A percentile compares a stretch with the other conserved stretches of the same genome.
These are phyloP conservation scores for Planococcus citri DNA, from an alignment of 1,140 invertebrate genomes.

Conservation along the genomic window DNA sequence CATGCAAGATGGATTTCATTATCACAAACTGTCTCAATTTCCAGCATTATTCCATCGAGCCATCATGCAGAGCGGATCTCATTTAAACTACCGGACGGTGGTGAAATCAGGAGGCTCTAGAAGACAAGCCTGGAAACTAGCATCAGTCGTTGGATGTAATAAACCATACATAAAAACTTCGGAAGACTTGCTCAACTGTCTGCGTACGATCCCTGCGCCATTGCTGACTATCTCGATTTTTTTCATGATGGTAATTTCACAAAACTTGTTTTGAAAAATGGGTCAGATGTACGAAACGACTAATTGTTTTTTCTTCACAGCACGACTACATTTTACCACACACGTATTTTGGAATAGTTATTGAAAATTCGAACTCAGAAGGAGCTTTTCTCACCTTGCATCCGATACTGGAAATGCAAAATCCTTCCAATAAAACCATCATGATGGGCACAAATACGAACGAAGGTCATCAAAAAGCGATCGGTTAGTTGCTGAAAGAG, in stretches of 20 bases:
- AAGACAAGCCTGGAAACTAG: neutral
- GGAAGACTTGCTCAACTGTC: neutral
- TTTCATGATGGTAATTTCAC: neutral
- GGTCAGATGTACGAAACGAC: too few species aligned
- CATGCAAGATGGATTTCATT: neutral
- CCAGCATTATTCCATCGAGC: conserved; percentile 32
- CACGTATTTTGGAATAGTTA: conserved; percentile 6
- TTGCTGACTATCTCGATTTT: neutral
- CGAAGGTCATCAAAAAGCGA: conserved; percentile 5
- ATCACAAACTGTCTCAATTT: neutral
- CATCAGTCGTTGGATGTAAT: neutral
- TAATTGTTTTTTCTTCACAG: neutral
- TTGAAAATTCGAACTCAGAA: neutral
- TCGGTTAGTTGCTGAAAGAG: neutral
- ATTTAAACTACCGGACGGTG: conserved; percentile 50
- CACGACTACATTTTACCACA: neutral
- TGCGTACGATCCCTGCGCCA: neutral
- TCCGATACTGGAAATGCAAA: neutral
- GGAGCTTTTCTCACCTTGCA: neutral
- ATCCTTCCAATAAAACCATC: neutral
- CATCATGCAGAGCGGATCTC: conserved; percentile 44
- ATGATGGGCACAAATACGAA: neutral
- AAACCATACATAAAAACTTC: neutral
- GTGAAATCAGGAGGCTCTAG: neutral
- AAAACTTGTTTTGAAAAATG: neutral